Percentiles rank a stretch among this genome's conserved stretches.
Conservation (phyloP, 2,888 invertebrate species). For the Cataglyphis rosenhaueri region DNA sequence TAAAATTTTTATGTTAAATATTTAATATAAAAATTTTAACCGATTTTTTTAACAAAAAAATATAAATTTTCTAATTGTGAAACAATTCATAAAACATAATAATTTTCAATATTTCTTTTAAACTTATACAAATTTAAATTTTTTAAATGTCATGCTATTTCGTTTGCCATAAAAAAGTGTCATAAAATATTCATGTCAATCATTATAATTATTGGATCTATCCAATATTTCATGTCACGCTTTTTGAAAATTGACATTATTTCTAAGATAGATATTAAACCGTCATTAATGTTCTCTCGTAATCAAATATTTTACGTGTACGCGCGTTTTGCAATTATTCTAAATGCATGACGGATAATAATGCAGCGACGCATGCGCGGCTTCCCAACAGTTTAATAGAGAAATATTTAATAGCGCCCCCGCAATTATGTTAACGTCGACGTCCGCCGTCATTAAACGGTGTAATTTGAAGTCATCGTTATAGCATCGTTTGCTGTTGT, state of each 20-base stretch:
- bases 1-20: no score
- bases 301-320: background rate
- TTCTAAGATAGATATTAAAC: background rate
- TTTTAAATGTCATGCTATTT: background rate
- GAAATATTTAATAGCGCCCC: background rate
- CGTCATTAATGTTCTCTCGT: background rate
- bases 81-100: no score
- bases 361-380: background rate
- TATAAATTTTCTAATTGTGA: no score
- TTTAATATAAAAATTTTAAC: no score
- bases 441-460: constrained; percentile 7
- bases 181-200: background rate
- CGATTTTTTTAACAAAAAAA: no score
- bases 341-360: background rate
- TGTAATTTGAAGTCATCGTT: constrained; percentile 1
- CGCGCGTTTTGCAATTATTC: constrained; percentile 19
- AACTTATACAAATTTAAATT: background rate
- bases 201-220: background rate
- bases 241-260: background rate
- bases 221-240: background rate
- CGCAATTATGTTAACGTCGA: constrained; percentile 38
- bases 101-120: no score
- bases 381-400: background rate
- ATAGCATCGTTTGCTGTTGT: background rate
- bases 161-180: background rate